These are phyloP conservation scores for Sepioteuthis lessoniana DNA, from an alignment of 2,888 invertebrate species.

Conservation along the genomic window DNA sequence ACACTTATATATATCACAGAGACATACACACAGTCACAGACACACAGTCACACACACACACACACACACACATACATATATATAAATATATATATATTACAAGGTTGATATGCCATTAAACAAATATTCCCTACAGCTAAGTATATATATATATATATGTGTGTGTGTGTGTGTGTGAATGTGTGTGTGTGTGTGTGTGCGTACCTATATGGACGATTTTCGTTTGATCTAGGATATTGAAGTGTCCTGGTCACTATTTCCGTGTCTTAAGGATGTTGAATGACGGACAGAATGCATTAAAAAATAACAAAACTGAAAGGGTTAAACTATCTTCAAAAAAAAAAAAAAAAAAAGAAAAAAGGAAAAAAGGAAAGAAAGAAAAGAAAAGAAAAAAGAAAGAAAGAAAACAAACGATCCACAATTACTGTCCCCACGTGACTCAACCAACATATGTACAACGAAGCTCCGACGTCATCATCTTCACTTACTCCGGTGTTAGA, in stretches of 20 bases:
- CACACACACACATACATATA: not conserved
- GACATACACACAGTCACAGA: not conserved
- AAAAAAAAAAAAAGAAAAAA: too few species aligned
- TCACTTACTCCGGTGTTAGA: not conserved
- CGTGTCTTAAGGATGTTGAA: not conserved
- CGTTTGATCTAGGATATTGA: not conserved
- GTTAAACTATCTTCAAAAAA: too few species aligned
- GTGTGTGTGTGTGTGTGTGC: not conserved
- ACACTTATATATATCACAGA: too few species aligned
- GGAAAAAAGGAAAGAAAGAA: not conserved
- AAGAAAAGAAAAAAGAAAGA: not conserved
- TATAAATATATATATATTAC: not conserved
- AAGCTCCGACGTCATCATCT: not conserved
- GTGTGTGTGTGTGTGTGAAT: not conserved
- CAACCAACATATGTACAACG: not conserved
- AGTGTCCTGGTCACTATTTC: constrained; percentile 21
- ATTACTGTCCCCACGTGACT: not conserved
- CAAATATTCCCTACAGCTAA: not conserved
- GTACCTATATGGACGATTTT: too few species aligned
- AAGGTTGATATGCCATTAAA: too few species aligned
- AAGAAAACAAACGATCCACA: not conserved
- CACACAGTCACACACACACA: not conserved
- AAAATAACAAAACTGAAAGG: not conserved
- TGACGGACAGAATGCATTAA: not conserved
- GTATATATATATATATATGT: not conserved